Evolutionary conservation across 2,888 invertebrate genomes (phyloP).

Genomic region (Mesorhabditis belari): DNA sequence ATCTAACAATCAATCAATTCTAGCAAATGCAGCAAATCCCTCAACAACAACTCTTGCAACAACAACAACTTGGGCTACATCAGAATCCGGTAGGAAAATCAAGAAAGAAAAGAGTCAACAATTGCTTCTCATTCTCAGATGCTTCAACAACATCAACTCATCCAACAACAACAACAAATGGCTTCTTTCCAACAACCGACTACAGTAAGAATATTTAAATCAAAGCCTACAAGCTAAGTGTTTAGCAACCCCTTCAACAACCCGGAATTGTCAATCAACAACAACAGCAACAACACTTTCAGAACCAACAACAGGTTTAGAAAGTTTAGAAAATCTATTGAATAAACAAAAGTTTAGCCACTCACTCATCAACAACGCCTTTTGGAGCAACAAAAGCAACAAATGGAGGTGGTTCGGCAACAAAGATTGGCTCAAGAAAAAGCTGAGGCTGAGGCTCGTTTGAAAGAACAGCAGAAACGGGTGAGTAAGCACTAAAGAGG

Average conservation of each 20-base stretch:
- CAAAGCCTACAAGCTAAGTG: no score
- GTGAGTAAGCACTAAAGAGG: not conserved
- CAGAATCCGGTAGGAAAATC: not conserved
- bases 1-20: no score
- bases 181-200: no score
- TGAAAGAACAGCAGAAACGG: not conserved
- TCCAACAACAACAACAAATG: slow-evolving; percentile 5
- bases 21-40: slow-evolving; percentile 6
- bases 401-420: not conserved
- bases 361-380: not conserved
- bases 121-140: no score
- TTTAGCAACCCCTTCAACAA: not conserved
- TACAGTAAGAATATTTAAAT: no score
- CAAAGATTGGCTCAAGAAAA: not conserved
- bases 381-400: not conserved
- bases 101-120: no score
- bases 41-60: slow-evolving; percentile 7
- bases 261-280: no score
- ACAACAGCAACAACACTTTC: not conserved
- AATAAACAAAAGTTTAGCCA: not conserved
- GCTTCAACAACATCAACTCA: slow-evolving; percentile 8
- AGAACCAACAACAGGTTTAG: slow-evolving; percentile 1
- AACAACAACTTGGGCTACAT: slow-evolving; percentile 4
- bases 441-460: not conserved
- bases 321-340: not conserved